Base-by-base conservation (phyloP, 2,888 invertebrate species). In the Rhingia rostrata region DNA sequence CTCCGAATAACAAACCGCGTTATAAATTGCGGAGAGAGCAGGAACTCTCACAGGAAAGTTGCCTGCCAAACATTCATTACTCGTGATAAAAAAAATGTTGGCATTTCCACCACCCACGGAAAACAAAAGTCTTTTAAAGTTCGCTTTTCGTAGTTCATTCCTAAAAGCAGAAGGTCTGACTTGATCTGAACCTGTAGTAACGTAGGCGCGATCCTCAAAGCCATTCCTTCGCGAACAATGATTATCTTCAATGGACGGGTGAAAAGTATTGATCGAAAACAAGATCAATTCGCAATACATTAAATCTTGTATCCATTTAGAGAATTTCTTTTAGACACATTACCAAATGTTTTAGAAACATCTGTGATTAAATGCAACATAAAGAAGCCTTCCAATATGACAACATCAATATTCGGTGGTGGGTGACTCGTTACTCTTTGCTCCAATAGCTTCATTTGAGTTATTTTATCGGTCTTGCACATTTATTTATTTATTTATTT, bases 391-490 rank as follows among this genome's bases (percentile, higher is more conserved):
- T 60, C 49, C 63, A 49, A 22, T 49, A 63, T 9, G 45, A 35
- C 45, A 45, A 61, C 45, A 45, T 61, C 61, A 45, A 45, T 43
- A 45, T 61, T 45, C 35, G 61, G 47, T 61, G 45, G 61, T 61
- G 61, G 45, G 12, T 45, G 33, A 45, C 45, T 61, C 41, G 22
- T 41, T 37, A 58, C 41, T 41, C 30, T 39, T n/a, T 41, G 32
- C 33, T 45, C 61, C 45, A 61, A 56, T 56, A 37, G 22, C 22
- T 56, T 56, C 37, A 39, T 14, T 12, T 39, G 22, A 56, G 56
- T 14, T 56, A 41, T 12, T n/a, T 56, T 56, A 10, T 56, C 14
- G 9, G 39, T 56, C 30, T 56, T 56, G 22, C 39, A 56, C 22
- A 56, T 56, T 39, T n/a, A n/a, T n/a, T n/a, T n/a, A n/a, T n/a